Evolutionary conservation across 1,140 invertebrate species (phyloP).

Genomic region (Calycopis cecrops): DNA sequence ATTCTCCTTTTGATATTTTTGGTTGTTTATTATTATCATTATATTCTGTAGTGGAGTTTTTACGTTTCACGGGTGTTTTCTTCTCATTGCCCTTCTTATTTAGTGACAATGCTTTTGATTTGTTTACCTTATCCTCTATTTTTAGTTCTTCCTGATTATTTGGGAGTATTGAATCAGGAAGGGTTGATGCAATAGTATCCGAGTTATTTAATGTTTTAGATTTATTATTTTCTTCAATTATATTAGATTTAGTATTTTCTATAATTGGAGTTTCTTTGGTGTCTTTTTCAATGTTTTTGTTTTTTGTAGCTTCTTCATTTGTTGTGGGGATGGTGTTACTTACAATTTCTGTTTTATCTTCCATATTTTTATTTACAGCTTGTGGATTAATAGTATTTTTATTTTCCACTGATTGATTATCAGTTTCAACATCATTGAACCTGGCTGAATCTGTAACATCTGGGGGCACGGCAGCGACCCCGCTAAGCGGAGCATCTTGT

Average conservation of each 20-base stretch:
- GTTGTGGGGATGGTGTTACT: too few species aligned
- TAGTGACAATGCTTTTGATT: constrained; percentile 14
- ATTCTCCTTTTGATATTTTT: too few species aligned
- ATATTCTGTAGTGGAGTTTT: neutral
- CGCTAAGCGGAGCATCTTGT: too few species aligned
- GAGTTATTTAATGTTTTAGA: constrained; percentile 17
- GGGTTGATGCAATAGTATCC: constrained; percentile 12
- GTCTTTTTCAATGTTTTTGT: constrained; percentile 11
- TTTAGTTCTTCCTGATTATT: constrained; percentile 59
- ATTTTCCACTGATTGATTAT: constrained; percentile 7
- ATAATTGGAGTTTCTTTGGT: neutral
- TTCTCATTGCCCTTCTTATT: constrained; percentile 10
- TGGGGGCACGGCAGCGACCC: too few species aligned
- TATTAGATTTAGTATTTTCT: constrained; percentile 2
- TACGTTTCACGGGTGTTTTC: constrained; percentile 8
- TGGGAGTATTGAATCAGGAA: constrained; percentile 43
- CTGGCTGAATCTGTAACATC: neutral
- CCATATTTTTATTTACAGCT: neutral
- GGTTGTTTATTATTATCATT: too few species aligned
- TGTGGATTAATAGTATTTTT: constrained; percentile 5
- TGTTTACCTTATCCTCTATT: constrained; percentile 17
- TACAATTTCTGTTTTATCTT: neutral
- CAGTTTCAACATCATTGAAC: too few species aligned
- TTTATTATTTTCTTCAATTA: constrained; percentile 6
- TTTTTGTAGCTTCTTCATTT: constrained; percentile 5